Evolutionary conservation across 2,797 vertebrate species (phyloP).

Genomic region (Platyrinchus mystaceus): DNA sequence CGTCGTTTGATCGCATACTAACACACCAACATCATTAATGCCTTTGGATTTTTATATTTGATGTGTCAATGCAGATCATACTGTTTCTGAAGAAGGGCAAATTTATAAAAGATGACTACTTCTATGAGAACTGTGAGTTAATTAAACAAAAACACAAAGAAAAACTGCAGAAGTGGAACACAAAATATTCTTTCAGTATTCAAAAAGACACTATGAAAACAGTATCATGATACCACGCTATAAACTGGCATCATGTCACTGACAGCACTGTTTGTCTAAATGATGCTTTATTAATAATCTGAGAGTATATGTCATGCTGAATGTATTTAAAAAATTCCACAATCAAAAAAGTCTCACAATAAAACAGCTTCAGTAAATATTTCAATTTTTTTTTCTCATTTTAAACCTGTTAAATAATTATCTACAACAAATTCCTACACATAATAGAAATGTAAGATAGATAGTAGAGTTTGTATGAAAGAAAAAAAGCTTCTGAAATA

Average conservation of each 20-base stretch:
- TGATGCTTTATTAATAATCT: not conserved
- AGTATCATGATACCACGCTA: not conserved
- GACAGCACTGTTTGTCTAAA: not conserved
- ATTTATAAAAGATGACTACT: not conserved
- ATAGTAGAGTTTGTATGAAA: not conserved
- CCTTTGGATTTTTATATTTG: not conserved
- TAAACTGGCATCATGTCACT: not conserved
- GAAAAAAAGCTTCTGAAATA: not conserved
- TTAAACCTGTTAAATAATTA: not conserved
- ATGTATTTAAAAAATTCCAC: not conserved
- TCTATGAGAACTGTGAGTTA: not conserved
- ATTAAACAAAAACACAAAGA: not conserved
- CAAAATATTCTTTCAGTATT: not conserved
- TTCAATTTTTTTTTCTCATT: not conserved
- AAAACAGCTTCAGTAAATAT: not conserved
- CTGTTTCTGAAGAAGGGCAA: not conserved
- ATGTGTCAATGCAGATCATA: not conserved
- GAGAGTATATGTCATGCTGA: not conserved
- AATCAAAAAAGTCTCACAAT: not conserved
- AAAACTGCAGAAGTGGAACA: not conserved
- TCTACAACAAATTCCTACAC: not conserved
- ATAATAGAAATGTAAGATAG: not conserved
- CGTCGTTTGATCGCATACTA: not conserved
- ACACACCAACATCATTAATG: not conserved
- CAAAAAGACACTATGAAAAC: not conserved